Evolutionary conservation across 2,888 invertebrate genomes (phyloP), one percentile per base, ranked within the genome.

Genomic region (Therioaphis trifolii): DNA sequence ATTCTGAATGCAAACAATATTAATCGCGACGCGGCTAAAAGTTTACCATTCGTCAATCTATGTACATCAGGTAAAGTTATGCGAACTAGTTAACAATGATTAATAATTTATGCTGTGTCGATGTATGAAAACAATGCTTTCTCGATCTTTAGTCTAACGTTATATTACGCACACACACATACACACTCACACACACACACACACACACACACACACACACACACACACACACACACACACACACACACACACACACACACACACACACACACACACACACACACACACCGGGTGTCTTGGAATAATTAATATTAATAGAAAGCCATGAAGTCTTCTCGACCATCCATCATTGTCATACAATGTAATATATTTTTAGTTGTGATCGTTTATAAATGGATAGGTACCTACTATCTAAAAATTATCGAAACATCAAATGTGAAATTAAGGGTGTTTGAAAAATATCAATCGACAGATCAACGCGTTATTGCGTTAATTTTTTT

Each of bases 271-370:
- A 4, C 24, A 2, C n/a, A 35, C 7, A 35, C 7, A n/a, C n/a
- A n/a, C n/a, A 24, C n/a, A n/a, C n/a, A n/a, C n/a, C n/a, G n/a
- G n/a, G n/a, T n/a, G 75, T 61, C 24, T n/a, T 0, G 29, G 43
- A 27, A 61, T 61, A 76, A 76, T 76, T 76, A 76, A 76, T 76
- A 61, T 76, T 46, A 63, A 76, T 76, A 55, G 52, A 61, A 61
- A 49, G 46, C 24, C 29, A 29, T 24, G 71, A 27, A 49, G 35
- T 35, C 35, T 74, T 52, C 52, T 75, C 24, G 12, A 3, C 21
- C 58, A 58, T 75, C 12, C 18, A 58, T 75, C 75, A 58, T 43
- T 58, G 75, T 76, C 61, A 46, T 46, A 27, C 18, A 27, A 75
- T 18, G 29, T 49, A 14, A 35, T 35, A 27, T 52, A 72, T 72